Conservation (phyloP, 2,113 vertebrate genomes). For the Callopanchax toddi region DNA sequence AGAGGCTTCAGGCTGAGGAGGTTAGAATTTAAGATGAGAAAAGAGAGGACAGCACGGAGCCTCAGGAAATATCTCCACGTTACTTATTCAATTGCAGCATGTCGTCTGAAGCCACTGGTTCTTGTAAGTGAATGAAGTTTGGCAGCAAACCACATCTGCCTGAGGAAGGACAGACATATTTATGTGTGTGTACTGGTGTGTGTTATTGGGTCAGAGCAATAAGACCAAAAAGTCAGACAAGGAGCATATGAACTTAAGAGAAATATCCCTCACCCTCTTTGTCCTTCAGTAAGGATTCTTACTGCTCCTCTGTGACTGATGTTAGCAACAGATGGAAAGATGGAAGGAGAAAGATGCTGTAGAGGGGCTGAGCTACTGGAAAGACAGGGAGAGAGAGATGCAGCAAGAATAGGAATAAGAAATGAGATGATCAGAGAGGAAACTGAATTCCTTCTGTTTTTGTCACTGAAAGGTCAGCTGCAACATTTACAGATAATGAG, state of each 20-base stretch:
- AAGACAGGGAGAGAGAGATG: slow-evolving; percentile 5
- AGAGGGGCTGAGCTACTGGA: slow-evolving; percentile 4
- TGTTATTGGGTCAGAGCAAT: slow-evolving; percentile 24
- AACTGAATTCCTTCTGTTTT: no score
- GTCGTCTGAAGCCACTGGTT: slow-evolving; percentile 42
- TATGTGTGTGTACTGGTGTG: slow-evolving; percentile 1
- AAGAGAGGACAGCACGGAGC: slow-evolving; percentile 26
- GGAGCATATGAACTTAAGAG: slow-evolving; percentile 31
- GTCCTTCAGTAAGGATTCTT: slow-evolving; percentile 61
- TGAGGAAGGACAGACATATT: slow-evolving; percentile 30
- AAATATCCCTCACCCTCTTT: slow-evolving; percentile 45
- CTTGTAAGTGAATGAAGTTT: slow-evolving; percentile 57
- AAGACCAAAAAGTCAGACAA: slow-evolving; percentile 37
- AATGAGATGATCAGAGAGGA: not conserved
- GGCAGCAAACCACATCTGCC: slow-evolving; percentile 57
- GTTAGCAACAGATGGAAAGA: slow-evolving; percentile 51
- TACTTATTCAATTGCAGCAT: slow-evolving; percentile 54
- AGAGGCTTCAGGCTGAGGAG: not conserved
- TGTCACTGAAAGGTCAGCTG: no score
- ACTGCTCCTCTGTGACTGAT: slow-evolving; percentile 43
- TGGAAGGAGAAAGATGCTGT: slow-evolving; percentile 30
- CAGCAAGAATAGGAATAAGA: slow-evolving; percentile 16
- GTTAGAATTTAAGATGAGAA: slow-evolving; percentile 30
- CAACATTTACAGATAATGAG: no score
- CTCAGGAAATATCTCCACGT: slow-evolving; percentile 40